Conservation (phyloP, 2,113 vertebrate genomes). For the Motacilla alba region DNA sequence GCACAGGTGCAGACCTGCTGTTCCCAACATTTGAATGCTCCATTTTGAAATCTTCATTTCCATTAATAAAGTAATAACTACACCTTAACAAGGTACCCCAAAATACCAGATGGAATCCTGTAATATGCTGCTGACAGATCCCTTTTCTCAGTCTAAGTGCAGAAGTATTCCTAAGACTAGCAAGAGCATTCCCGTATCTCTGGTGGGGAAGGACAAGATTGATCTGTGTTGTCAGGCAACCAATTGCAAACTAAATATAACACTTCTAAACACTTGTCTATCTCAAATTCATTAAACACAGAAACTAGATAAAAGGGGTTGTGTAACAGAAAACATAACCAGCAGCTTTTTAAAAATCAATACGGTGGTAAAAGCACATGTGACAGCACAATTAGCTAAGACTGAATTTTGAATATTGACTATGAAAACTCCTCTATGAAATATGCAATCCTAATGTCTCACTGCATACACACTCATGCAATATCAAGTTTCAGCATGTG, state of each 20-base stretch:
- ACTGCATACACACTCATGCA: neutral
- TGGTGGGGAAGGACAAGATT: neutral
- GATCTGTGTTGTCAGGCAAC: conserved; percentile 15
- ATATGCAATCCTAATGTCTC: neutral
- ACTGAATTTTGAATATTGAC: neutral
- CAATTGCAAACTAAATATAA: neutral
- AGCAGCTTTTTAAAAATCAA: neutral
- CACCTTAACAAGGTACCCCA: neutral
- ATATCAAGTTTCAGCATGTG: neutral
- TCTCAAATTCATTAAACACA: neutral
- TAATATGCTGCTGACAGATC: neutral
- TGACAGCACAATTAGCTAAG: neutral
- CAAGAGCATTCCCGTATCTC: neutral
- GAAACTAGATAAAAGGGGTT: neutral
- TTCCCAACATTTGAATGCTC: neutral
- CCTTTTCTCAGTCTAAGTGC: neutral
- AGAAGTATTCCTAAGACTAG: neutral
- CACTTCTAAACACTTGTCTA: neutral
- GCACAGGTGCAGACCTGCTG: neutral
- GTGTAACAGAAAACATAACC: neutral
- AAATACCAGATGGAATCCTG: neutral
- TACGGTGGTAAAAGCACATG: neutral
- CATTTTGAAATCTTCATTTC: neutral
- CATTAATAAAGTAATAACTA: neutral
- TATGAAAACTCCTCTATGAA: neutral